These are phyloP conservation scores for Hyppa rectilinea DNA, from an alignment of 2,888 invertebrate genomes.

Conservation along the genomic window DNA sequence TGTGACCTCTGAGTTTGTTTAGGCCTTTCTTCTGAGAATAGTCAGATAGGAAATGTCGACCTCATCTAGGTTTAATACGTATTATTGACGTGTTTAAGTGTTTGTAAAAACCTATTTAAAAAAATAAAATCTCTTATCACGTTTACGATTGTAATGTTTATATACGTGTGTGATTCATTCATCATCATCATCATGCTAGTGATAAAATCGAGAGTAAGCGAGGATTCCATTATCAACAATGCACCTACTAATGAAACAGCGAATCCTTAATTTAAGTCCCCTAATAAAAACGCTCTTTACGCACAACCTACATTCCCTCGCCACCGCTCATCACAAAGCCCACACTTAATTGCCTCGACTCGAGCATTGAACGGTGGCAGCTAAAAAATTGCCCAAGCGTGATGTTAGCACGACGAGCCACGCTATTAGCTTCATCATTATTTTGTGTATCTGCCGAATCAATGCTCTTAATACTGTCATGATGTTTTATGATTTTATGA, in stretches of 20 bases:
- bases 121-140: too few relatives aligned
- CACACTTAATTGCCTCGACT: constrained; percentile 64
- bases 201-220: background rate
- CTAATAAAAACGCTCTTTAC: background rate
- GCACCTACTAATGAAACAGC: too few relatives aligned
- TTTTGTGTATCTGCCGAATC: constrained; percentile 38
- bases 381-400: constrained; percentile 77
- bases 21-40: too few relatives aligned
- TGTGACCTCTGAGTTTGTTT: too few relatives aligned
- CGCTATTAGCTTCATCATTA: constrained; percentile 57
- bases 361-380: constrained; percentile 75
- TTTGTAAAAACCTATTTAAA: too few relatives aligned
- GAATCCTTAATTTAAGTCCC: background rate
- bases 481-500: background rate
- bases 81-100: too few relatives aligned
- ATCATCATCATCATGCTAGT: too few relatives aligned
- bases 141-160: too few relatives aligned
- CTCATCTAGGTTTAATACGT: too few relatives aligned
- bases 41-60: too few relatives aligned
- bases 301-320: constrained; percentile 36
- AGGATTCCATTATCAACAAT: background rate
- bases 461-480: constrained; percentile 14
- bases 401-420: constrained; percentile 50
- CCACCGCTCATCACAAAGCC: constrained; percentile 40
- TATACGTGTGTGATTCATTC: too few relatives aligned